Evolutionary conservation across 2,888 invertebrate species (phyloP).

Genomic region (Monochamus alternatus): DNA sequence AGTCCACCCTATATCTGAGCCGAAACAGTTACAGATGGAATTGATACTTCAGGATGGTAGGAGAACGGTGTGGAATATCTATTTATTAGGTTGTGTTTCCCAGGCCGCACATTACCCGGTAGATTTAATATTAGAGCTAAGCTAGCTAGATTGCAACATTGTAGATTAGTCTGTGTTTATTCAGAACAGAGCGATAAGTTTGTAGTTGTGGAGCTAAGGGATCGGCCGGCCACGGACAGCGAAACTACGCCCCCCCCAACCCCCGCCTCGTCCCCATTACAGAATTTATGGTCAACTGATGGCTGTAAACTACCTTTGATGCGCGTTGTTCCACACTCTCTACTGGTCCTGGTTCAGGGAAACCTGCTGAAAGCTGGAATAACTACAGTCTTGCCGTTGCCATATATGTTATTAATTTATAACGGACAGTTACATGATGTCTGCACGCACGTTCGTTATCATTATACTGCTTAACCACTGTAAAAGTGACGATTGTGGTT

Average conservation of each 20-base stretch:
- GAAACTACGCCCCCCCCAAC: conserved; percentile 43
- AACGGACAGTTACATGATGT: conserved; percentile 42
- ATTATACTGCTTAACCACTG: not conserved
- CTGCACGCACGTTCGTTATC: conserved; percentile 18
- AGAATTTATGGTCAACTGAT: conserved; percentile 62
- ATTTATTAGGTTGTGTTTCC: conserved; percentile 58
- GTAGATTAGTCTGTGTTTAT: conserved; percentile 68
- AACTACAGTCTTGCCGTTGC: conserved; percentile 41
- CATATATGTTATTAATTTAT: conserved; percentile 42
- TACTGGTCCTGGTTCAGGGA: conserved; percentile 24
- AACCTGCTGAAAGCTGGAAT: conserved; percentile 40
- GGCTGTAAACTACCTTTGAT: conserved; percentile 63
- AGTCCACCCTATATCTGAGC: conserved; percentile 36
- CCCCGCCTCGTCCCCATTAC: conserved; percentile 47
- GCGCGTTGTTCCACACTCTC: conserved; percentile 34
- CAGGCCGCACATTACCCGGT: conserved; percentile 60
- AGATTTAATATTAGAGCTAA: conserved; percentile 63
- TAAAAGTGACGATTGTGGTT: not conserved
- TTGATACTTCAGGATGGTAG: conserved; percentile 47
- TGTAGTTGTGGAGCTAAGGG: conserved; percentile 53
- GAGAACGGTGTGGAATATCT: conserved; percentile 47
- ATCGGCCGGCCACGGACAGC: conserved; percentile 44
- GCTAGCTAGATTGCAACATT: conserved; percentile 65
- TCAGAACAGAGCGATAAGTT: conserved; percentile 66
- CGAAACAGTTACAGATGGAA: conserved; percentile 52